These are phyloP conservation scores for Dynastes grantii DNA, from an alignment of 2,888 invertebrate species.

Conservation along the genomic window DNA sequence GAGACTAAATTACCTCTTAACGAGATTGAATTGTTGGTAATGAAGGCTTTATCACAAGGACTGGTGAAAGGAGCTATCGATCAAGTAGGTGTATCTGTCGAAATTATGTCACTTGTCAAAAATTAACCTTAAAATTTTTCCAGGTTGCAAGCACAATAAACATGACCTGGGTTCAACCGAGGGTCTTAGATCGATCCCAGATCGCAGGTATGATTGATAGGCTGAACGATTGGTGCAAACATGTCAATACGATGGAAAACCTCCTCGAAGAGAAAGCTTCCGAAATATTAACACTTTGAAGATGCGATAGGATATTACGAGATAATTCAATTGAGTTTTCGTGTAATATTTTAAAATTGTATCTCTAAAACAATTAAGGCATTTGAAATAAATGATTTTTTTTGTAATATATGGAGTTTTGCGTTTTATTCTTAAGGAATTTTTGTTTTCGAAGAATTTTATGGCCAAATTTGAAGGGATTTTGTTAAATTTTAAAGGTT, in stretches of 20 bases:
- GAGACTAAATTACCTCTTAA: constrained; percentile 88
- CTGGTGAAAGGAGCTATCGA: constrained; percentile 96
- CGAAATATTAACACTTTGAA: constrained; percentile 82
- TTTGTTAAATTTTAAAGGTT: too few species aligned
- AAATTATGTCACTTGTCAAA: background rate
- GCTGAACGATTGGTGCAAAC: constrained; percentile 82
- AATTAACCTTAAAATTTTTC: constrained; percentile 46
- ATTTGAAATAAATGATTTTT: too few species aligned
- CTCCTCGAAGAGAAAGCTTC: constrained; percentile 83
- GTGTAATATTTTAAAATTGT: constrained; percentile 35
- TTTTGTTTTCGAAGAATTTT: too few species aligned
- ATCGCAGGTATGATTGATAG: constrained; percentile 82
- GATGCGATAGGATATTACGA: constrained; percentile 25
- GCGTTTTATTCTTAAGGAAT: too few species aligned
- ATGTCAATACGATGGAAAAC: constrained; percentile 82
- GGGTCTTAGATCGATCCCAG: constrained; percentile 81
- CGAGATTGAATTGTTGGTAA: constrained; percentile 95
- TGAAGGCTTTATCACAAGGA: constrained; percentile 97
- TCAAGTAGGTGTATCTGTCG: constrained; percentile 76
- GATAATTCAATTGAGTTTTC: background rate
- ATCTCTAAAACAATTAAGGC: background rate
- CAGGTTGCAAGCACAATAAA: constrained; percentile 77
- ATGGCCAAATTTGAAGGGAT: too few species aligned
- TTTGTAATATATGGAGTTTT: too few species aligned
- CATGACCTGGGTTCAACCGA: constrained; percentile 90